Percentiles rank a stretch among this genome's conserved stretches.
Evolutionary conservation across 2,113 vertebrate species (phyloP).

Genomic region (Macquaria ambigua): DNA sequence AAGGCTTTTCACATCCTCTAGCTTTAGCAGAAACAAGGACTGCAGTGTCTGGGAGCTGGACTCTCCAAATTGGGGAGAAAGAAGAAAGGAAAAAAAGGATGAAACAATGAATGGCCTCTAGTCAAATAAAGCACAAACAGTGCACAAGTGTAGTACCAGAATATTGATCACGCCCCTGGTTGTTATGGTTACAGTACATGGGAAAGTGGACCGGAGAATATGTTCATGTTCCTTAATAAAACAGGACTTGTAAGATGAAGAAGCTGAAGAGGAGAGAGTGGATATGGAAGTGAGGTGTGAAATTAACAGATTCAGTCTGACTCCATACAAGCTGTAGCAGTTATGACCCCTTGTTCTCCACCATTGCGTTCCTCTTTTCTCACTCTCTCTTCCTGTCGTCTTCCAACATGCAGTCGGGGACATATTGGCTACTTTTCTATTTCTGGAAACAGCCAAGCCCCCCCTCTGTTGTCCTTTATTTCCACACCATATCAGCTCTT

Average conservation of each 20-base stretch:
- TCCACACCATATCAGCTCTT: slow-evolving; percentile 24
- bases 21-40: background rate
- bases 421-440: slow-evolving; percentile 49
- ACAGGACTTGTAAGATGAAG: slow-evolving; percentile 35
- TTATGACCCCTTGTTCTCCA: slow-evolving; percentile 54
- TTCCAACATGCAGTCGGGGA: slow-evolving; percentile 24
- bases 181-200: slow-evolving; percentile 67
- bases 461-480: slow-evolving; percentile 31
- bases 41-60: background rate
- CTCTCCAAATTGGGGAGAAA: background rate
- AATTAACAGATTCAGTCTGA: slow-evolving; percentile 66
- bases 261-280: slow-evolving; percentile 28
- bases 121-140: slow-evolving; percentile 21
- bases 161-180: slow-evolving; percentile 32
- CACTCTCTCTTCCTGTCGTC: slow-evolving; percentile 20
- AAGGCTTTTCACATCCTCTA: slow-evolving; percentile 25
- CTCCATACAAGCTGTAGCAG: slow-evolving; percentile 55
- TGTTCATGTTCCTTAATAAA: slow-evolving; percentile 53
- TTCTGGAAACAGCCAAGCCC: slow-evolving; percentile 34
- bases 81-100: background rate
- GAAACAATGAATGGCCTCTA: slow-evolving; percentile 31
- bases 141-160: slow-evolving; percentile 14
- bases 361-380: slow-evolving; percentile 36
- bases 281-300: slow-evolving; percentile 68
- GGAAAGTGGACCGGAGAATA: slow-evolving; percentile 48